Evolutionary conservation across 2,113 vertebrate species (phyloP), one percentile per base, ranked within the genome.

Genomic region (Labeo catla): DNA sequence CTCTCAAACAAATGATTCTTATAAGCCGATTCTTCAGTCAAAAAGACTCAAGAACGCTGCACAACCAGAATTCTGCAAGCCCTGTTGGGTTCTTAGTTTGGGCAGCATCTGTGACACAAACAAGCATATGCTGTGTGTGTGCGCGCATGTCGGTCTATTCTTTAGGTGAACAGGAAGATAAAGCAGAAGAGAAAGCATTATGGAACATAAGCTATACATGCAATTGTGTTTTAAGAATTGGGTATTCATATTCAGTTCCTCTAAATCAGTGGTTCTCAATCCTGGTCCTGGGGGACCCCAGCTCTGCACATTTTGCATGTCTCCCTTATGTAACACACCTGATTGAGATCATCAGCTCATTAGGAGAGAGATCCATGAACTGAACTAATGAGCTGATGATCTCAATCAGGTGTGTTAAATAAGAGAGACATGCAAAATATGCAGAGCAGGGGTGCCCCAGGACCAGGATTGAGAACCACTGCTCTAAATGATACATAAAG

Each of bases 41-140:
- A 72, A 66, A n/a, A 9, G 11, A 47, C 16, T 16, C 5, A 28
- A 28, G 28, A 28, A 28, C 28, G 28, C 28, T 57, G 34, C 1
- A 36, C 13, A 57, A 19, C 11, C 6, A 34, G n/a, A 57, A n/a
- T 12, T 57, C 4, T 21, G 49, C 1, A n/a, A 7, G 2, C 66
- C 49, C 68, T 45, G 36, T 4, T 43, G n/a, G 47, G 54, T 84
- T 63, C 49, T 23, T 81, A 54, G 61, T 83, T 34, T 84, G 83
- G 50, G 66, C 81, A 89, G 86, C 89, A 87, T 89, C 87, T 87
- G 89, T 91, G 57, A 81, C 43, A 6, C 74, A 91, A 87, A 52
- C 74, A 90, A 91, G 87, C 79, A 85, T 77, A 12, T 8, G 52
- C 65, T 23, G 15, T 66, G 34, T 74, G 16, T 82, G 34, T 61